Evolutionary conservation across 2,113 vertebrate species (phyloP).

Genomic region (Sakesphorus luctuosus): DNA sequence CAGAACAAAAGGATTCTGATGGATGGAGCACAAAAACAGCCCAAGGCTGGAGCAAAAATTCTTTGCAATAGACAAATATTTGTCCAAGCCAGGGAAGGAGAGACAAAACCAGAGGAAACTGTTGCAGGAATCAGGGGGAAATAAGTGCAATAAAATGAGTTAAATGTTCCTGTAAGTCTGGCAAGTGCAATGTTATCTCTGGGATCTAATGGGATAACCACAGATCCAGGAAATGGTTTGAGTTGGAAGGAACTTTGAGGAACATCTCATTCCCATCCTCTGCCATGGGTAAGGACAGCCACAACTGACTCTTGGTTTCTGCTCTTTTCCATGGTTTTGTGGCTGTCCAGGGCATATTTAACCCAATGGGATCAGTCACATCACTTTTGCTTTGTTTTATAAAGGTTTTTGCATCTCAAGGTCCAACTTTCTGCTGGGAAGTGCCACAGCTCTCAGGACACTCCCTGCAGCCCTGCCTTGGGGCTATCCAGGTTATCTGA

Average conservation of each 20-base stretch:
- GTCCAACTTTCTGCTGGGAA: not conserved
- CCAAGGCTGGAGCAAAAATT: not conserved
- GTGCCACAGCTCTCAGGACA: not conserved
- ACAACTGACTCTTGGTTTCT: not conserved
- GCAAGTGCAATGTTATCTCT: not conserved
- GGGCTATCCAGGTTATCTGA: not conserved
- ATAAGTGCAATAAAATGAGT: not conserved
- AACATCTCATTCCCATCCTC: not conserved
- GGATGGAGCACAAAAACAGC: not conserved
- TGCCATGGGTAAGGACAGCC: not conserved
- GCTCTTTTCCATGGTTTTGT: not conserved
- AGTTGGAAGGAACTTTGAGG: not conserved
- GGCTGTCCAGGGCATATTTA: not conserved
- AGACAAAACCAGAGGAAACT: not conserved
- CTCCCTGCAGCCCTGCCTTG: not conserved
- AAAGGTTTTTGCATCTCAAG: not conserved
- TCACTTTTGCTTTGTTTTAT: not conserved
- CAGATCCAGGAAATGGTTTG: not conserved
- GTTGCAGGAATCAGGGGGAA: not conserved
- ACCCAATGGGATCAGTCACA: not conserved
- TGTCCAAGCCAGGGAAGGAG: not conserved
- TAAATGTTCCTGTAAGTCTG: not conserved
- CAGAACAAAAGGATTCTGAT: not conserved
- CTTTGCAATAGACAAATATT: not conserved
- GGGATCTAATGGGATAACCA: not conserved